Percentiles rank a stretch among this genome's conserved stretches.
These are phyloP conservation scores for Cyclina sinensis DNA, from an alignment of 1,140 invertebrate species.

Conservation along the genomic window DNA sequence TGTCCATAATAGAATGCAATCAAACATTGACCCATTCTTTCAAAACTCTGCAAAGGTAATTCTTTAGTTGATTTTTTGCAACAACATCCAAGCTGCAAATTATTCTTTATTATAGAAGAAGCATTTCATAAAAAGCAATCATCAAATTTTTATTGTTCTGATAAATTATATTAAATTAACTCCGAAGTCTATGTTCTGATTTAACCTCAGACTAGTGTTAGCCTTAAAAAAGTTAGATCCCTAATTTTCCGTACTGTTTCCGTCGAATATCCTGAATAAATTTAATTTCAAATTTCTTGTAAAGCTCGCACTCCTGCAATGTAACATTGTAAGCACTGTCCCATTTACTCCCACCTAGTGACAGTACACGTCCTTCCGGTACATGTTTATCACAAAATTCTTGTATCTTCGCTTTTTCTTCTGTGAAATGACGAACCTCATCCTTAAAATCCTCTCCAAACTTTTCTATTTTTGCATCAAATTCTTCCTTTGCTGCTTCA, in stretches of 20 bases:
- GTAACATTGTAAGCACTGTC: slow-evolving; percentile 35
- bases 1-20: too few relatives aligned
- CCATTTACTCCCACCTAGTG: slow-evolving; percentile 31
- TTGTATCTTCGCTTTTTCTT: slow-evolving; percentile 1
- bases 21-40: too few relatives aligned
- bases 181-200: too few relatives aligned
- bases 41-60: too few relatives aligned
- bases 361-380: not conserved
- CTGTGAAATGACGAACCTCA: slow-evolving; percentile 66
- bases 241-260: slow-evolving; percentile 41
- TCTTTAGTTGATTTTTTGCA: too few relatives aligned
- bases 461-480: slow-evolving; percentile 47
- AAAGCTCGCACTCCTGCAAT: slow-evolving; percentile 25
- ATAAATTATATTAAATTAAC: too few relatives aligned
- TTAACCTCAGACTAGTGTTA: too few relatives aligned
- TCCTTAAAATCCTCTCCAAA: slow-evolving; percentile 58
- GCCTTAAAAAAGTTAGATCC: too few relatives aligned
- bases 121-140: too few relatives aligned
- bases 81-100: too few relatives aligned
- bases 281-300: slow-evolving; percentile 31
- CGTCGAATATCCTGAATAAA: slow-evolving; percentile 49
- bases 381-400: slow-evolving; percentile 59
- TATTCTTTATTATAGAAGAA: too few relatives aligned
- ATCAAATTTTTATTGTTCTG: too few relatives aligned
- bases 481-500: slow-evolving; percentile 49